These are phyloP conservation scores for Thunnus maccoyii DNA, from an alignment of 2,113 vertebrate genomes.

Conservation along the genomic window DNA sequence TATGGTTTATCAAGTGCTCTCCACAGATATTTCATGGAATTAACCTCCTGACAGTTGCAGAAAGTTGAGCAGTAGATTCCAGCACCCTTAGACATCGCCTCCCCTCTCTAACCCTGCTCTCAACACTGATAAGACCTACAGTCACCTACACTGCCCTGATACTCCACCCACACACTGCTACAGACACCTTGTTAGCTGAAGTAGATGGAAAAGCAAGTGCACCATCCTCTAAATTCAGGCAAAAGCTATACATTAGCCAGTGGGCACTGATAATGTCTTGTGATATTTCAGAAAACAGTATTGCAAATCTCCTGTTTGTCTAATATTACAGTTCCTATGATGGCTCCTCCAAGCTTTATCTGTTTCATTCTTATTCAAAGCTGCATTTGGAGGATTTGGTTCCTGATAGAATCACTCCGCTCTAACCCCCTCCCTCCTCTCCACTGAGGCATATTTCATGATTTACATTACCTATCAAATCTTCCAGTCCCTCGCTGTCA, in stretches of 20 bases:
- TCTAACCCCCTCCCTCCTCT: slow-evolving; percentile 29
- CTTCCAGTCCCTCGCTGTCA: slow-evolving; percentile 58
- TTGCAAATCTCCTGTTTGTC: slow-evolving; percentile 69
- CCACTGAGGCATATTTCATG: slow-evolving; percentile 56
- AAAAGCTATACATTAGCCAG: slow-evolving; percentile 46
- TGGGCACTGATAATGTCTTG: slow-evolving; percentile 51
- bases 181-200: slow-evolving; percentile 32
- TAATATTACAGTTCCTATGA: slow-evolving; percentile 61
- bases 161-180: slow-evolving; percentile 54
- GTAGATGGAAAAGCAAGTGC: slow-evolving; percentile 16
- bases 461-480: slow-evolving; percentile 78
- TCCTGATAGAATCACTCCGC: slow-evolving; percentile 64
- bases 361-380: slow-evolving; percentile 77
- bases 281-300: slow-evolving; percentile 60
- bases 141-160: slow-evolving; percentile 53
- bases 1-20: slow-evolving; percentile 43
- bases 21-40: slow-evolving; percentile 49
- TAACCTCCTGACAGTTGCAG: slow-evolving; percentile 57
- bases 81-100: slow-evolving; percentile 37
- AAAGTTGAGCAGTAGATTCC: slow-evolving; percentile 51
- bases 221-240: slow-evolving; percentile 42
- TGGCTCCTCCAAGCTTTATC: slow-evolving; percentile 64
- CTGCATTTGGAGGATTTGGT: slow-evolving; percentile 75
- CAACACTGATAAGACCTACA: slow-evolving; percentile 49
- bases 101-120: slow-evolving; percentile 24